These are phyloP conservation scores for Prorops nasuta DNA, from an alignment of 1,140 invertebrate species.

Conservation along the genomic window DNA sequence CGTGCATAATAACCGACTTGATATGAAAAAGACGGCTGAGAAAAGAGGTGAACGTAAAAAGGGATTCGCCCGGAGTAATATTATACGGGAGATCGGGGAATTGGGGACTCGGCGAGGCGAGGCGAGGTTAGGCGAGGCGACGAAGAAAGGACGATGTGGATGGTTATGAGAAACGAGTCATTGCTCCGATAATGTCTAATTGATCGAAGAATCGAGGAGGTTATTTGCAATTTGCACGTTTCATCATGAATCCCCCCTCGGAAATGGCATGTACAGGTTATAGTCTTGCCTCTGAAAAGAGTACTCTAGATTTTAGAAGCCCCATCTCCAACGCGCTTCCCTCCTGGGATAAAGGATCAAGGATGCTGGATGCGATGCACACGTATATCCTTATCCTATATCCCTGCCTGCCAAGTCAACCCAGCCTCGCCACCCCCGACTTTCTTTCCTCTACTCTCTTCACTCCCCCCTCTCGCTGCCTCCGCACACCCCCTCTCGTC, in stretches of 20 bases:
- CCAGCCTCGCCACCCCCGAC: constrained; percentile 21
- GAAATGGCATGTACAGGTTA: constrained; percentile 27
- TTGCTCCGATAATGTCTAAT: too few relatives aligned
- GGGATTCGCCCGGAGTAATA: constrained; percentile 47
- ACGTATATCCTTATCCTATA: constrained; percentile 51
- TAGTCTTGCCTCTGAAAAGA: constrained; percentile 37
- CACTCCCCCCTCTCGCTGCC: constrained; percentile 18
- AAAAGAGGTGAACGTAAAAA: constrained; percentile 24
- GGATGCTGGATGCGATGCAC: constrained; percentile 46
- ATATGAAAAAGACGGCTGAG: constrained; percentile 14
- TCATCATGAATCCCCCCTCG: too few relatives aligned
- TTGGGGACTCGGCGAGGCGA: constrained; percentile 10
- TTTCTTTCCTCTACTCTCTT: constrained; percentile 20
- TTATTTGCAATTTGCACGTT: too few relatives aligned
- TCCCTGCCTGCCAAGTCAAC: constrained; percentile 33
- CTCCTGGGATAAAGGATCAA: constrained; percentile 52
- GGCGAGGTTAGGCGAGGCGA: constrained; percentile 20
- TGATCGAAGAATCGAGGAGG: too few relatives aligned
- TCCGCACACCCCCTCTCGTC: constrained; percentile 21
- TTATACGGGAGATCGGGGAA: constrained; percentile 47
- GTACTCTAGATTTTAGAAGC: constrained; percentile 44
- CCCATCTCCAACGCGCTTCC: constrained; percentile 34
- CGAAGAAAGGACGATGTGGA: constrained; percentile 9
- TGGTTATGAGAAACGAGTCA: too few relatives aligned
- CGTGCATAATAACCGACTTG: constrained; percentile 40